phyloP scores from a whole-genome alignment of 1,140 invertebrate genomes.

The Lineus longissimus region DNA sequence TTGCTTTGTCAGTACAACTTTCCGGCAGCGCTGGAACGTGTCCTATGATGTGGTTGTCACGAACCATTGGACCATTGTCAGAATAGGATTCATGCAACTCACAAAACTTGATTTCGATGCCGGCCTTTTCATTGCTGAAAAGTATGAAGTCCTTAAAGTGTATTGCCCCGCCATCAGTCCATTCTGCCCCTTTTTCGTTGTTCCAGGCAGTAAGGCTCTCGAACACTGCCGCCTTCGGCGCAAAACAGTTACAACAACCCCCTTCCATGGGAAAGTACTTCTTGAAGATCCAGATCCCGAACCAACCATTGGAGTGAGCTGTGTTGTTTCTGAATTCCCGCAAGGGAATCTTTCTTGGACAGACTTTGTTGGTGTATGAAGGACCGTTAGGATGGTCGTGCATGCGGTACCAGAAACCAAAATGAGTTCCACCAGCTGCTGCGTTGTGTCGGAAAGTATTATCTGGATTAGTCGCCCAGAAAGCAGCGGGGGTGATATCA shows the following conservation, averaged over 20 bases:
- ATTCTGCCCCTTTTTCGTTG: constrained; percentile 46
- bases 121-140: constrained; percentile 37
- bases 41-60: background rate
- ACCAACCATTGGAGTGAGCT: constrained; percentile 48
- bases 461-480: constrained; percentile 41
- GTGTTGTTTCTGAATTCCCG: constrained; percentile 44
- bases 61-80: background rate
- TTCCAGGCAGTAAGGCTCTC: constrained; percentile 31
- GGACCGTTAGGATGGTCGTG: constrained; percentile 45
- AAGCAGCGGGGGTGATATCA: constrained; percentile 34
- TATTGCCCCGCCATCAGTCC: constrained; percentile 34
- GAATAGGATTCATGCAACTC: background rate
- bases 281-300: constrained; percentile 50
- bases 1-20: constrained; percentile 21
- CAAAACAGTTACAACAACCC: constrained; percentile 6
- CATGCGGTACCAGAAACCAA: constrained; percentile 52
- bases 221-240: constrained; percentile 27
- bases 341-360: constrained; percentile 35
- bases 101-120: constrained; percentile 39
- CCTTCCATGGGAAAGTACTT: constrained; percentile 30
- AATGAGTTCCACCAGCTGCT: constrained; percentile 49
- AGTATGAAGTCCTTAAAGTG: constrained; percentile 36
- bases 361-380: constrained; percentile 33
- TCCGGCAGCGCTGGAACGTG: too few relatives aligned
- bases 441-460: constrained; percentile 45